Base-by-base conservation (phyloP, 2,113 vertebrate species). In the Aldabrachelys gigantea region DNA sequence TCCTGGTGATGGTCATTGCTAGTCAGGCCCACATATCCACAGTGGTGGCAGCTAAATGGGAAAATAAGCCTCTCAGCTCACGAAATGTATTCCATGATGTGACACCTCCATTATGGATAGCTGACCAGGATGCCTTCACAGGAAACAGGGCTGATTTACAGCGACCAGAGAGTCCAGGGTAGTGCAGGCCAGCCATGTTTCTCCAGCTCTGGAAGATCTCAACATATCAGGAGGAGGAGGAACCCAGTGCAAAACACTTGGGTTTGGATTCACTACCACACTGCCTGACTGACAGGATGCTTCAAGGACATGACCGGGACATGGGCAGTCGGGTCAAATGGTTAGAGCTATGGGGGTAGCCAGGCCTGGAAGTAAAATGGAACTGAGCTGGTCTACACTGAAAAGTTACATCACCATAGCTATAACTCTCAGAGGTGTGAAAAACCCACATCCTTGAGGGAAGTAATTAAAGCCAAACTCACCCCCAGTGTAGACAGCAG, bases 221-320 rank as follows among this genome's bases (percentile, higher is more conserved):
- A 38, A 21, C 10, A 22, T 8, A 57, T 16, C 3, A 10, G 65
- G 49, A 79, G 65, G 17, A 31, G 69, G 69, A 38, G 6, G 21
- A 65, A 59, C 57, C 31, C 31, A n/a, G 35, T 21, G 35, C 7
- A n/a, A 94, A 62, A 38, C 87, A 35, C 17, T 14, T 12, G 35
- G 44, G 8, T 47, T 53, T 35, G 53, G 53, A 89, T 8, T 10
- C 10, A 4, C 14, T 84, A 41, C 78, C 35, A n/a, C 31, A n/a
- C 56, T 0, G 0, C 44, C 83, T 91, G 87, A 13, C 38, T n/a
- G 65, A 54, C 75, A 88, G 84, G 0, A 0, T 62, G 27, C 87
- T 88, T 80, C 83, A 35, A 44, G 27, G 57, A 59, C 27, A 31
- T 59, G 57, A 59, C 31, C 16, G 11, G 31, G 29, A 65, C 14